Evolutionary conservation across 2,888 invertebrate genomes (phyloP).

Genomic region (Amblyjoppa proteus): DNA sequence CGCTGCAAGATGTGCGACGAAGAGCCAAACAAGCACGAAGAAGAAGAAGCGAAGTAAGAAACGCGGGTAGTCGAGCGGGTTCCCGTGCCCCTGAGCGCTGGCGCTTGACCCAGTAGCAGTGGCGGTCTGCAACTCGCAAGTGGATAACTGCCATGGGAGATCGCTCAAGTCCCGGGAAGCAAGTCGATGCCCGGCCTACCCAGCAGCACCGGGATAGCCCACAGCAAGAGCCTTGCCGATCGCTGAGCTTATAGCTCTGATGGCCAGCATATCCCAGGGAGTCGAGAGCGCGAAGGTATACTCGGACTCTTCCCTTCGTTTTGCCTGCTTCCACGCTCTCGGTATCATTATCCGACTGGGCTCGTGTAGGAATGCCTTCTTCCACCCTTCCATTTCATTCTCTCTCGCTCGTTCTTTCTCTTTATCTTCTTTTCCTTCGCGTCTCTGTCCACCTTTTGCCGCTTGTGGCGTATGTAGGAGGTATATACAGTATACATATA

Average conservation of each 20-base stretch:
- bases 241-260: slow-evolving; percentile 33
- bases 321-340: slow-evolving; percentile 70
- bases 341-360: slow-evolving; percentile 76
- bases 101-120: slow-evolving; percentile 80
- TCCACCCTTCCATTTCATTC: slow-evolving; percentile 52
- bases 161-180: slow-evolving; percentile 72
- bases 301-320: slow-evolving; percentile 65
- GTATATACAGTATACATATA: slow-evolving; percentile 24
- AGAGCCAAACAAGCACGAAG: slow-evolving; percentile 60
- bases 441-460: slow-evolving; percentile 25
- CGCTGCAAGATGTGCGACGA: slow-evolving; percentile 57
- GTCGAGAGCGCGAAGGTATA: slow-evolving; percentile 29
- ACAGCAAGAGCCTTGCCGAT: slow-evolving; percentile 52
- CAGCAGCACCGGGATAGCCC: slow-evolving; percentile 49
- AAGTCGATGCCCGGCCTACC: slow-evolving; percentile 68
- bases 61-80: slow-evolving; percentile 69
- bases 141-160: slow-evolving; percentile 80
- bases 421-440: slow-evolving; percentile 24
- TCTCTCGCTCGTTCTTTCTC: slow-evolving; percentile 21
- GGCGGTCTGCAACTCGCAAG: slow-evolving; percentile 78
- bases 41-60: slow-evolving; percentile 63
- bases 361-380: slow-evolving; percentile 79
- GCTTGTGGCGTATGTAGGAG: slow-evolving; percentile 9
- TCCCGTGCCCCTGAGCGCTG: slow-evolving; percentile 78
- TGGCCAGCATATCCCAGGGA: slow-evolving; percentile 29